Base-by-base conservation (phyloP, 2,113 vertebrate species). In the Cyprinodon variegatus region DNA sequence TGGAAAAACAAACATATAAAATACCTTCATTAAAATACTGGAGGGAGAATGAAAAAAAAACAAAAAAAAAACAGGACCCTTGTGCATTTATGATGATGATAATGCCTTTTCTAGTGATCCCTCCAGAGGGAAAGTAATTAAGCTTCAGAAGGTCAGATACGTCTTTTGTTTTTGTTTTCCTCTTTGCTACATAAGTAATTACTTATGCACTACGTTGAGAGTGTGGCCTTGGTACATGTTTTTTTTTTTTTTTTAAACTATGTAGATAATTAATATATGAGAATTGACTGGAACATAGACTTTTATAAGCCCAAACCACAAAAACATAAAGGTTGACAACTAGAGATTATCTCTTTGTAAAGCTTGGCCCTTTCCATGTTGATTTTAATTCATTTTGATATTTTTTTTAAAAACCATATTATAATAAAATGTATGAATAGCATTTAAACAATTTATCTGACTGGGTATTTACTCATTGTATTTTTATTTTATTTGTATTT, bases 1-100 rank as follows among this genome's bases (percentile, higher is more conserved):
- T 64, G 57, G 60, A 57, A 60, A 79, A 84, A 82, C 67, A 83
- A 76, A 71, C 64, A 29, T 36, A 75, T 53, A 65, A 61, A 65
- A 79, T 68, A 41, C 53, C 57, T 72, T 69, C 3, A 72, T 74
- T 41, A 67, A 72, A 77, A 83, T 64, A 69, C 78, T 71, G 45
- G 45, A 77, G 60, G 39, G 20, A 77, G 45, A 65, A 37, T 45
- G 76, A 70, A 67, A 82, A 84, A 29, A 29, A 29, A 29, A 1
- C 1, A 29, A 29, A 29, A 29, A 29, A 29, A 29, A 80, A 78
- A 66, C 70, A 77, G 71, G 61, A 61, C 53, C 43, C 64, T 71
- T 71, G 75, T n/a, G 43, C 2, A 2, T 67, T 62, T 14, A 41
- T 12, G 40, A 53, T 3, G 11, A 13, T 64, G 62, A 57, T 29